Percentiles rank a stretch among this genome's conserved stretches.
Evolutionary conservation across 2,113 vertebrate species (phyloP).

Genomic region (Lampris incognitus): DNA sequence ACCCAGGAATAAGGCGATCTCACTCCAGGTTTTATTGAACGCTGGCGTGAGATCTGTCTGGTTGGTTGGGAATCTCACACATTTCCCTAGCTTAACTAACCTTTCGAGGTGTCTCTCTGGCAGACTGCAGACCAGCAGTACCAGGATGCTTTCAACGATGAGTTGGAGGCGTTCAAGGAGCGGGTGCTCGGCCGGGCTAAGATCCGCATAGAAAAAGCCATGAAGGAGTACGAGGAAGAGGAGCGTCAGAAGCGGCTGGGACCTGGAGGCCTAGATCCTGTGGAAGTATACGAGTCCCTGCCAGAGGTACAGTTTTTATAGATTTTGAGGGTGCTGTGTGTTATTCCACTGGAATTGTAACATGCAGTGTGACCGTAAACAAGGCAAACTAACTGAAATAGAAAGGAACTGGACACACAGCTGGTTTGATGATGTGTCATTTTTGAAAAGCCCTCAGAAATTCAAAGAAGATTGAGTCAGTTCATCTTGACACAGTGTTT

Average conservation of each 20-base stretch:
- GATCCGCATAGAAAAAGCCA: conserved; percentile 90
- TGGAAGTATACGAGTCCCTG: conserved; percentile 91
- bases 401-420: too few relatives aligned
- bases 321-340: too few relatives aligned
- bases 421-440: too few relatives aligned
- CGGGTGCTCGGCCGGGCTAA: conserved; percentile 89
- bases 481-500: too few relatives aligned
- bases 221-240: conserved; percentile 93
- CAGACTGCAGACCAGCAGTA: conserved; percentile 95
- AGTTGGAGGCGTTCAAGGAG: conserved; percentile 92
- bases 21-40: background rate
- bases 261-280: conserved; percentile 91
- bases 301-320: conserved; percentile 75
- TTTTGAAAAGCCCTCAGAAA: too few relatives aligned
- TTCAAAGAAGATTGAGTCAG: too few relatives aligned
- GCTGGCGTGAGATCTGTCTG: background rate
- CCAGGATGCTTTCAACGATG: conserved; percentile 94
- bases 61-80: background rate
- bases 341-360: too few relatives aligned
- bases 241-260: conserved; percentile 90
- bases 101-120: background rate
- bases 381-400: too few relatives aligned
- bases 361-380: too few relatives aligned
- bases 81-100: too few relatives aligned
- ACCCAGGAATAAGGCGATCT: too few relatives aligned